phyloP scores from a whole-genome alignment of 2,888 invertebrate species.

The Pollenia griseotomentosa region DNA sequence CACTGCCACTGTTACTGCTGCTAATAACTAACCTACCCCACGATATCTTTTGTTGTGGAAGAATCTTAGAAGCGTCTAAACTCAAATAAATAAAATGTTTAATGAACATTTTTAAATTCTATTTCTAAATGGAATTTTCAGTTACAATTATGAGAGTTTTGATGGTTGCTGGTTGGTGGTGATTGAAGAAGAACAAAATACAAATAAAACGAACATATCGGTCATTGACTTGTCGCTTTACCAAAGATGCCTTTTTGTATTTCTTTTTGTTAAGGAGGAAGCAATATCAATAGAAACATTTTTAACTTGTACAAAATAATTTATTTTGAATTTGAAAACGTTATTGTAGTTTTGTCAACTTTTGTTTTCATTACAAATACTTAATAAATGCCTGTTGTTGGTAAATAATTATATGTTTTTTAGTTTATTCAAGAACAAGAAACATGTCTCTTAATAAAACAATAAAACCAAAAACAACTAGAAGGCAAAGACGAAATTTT shows the following conservation, averaged over 20 bases:
- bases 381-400: background rate
- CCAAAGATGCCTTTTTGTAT: background rate
- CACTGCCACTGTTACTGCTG: conserved; percentile 12
- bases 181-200: conserved; percentile 45
- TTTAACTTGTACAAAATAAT: background rate
- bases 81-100: conserved; percentile 62
- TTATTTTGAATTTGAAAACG: conserved; percentile 14
- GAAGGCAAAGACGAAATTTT: background rate
- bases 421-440: background rate
- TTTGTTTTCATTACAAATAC: conserved; percentile 49
- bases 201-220: conserved; percentile 12
- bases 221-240: conserved; percentile 49
- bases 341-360: conserved; percentile 41
- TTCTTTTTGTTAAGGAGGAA: background rate
- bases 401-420: background rate
- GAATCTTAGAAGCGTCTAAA: conserved; percentile 42
- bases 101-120: conserved; percentile 61
- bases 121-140: conserved; percentile 65
- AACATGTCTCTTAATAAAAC: conserved; percentile 1
- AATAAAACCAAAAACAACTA: background rate
- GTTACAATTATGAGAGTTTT: conserved; percentile 65
- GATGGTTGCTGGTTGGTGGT: conserved; percentile 30
- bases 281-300: too few relatives aligned
- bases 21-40: conserved; percentile 63
- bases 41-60: conserved; percentile 39